Evolutionary conservation across 2,113 vertebrate genomes (phyloP).

Genomic region (Cyprinodon variegatus): DNA sequence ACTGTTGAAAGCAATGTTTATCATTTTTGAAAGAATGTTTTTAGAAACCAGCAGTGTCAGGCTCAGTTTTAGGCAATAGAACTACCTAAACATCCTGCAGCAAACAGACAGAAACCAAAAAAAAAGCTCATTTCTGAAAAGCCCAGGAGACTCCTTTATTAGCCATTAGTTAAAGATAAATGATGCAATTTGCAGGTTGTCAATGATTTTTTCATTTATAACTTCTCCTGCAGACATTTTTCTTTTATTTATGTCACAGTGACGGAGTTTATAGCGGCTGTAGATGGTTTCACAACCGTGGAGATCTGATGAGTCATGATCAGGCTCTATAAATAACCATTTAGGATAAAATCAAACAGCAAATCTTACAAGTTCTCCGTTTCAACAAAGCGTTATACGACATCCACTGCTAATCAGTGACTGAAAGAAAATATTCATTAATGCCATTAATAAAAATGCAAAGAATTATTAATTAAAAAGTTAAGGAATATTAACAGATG

Average conservation of each 20-base stretch:
- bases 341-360: background rate
- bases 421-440: background rate
- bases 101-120: background rate
- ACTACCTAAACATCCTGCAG: conserved; percentile 4
- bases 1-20: background rate
- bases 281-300: conserved; percentile 20
- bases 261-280: conserved; percentile 28
- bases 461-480: background rate
- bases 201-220: conserved; percentile 2
- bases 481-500: background rate
- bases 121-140: background rate
- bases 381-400: too few species aligned
- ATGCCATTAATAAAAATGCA: background rate
- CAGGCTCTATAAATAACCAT: background rate
- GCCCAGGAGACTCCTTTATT: conserved; percentile 30
- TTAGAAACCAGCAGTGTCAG: background rate
- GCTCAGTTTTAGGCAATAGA: conserved; percentile 1
- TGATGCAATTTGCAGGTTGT: conserved; percentile 27
- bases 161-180: conserved; percentile 41
- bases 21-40: conserved; percentile 8
- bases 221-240: conserved; percentile 30
- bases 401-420: background rate
- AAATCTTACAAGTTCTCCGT: background rate
- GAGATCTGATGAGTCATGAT: conserved; percentile 31
- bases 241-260: conserved; percentile 37